Conservation (phyloP, 2,797 vertebrate genomes). For the Parauchenoglanis punctatus region DNA sequence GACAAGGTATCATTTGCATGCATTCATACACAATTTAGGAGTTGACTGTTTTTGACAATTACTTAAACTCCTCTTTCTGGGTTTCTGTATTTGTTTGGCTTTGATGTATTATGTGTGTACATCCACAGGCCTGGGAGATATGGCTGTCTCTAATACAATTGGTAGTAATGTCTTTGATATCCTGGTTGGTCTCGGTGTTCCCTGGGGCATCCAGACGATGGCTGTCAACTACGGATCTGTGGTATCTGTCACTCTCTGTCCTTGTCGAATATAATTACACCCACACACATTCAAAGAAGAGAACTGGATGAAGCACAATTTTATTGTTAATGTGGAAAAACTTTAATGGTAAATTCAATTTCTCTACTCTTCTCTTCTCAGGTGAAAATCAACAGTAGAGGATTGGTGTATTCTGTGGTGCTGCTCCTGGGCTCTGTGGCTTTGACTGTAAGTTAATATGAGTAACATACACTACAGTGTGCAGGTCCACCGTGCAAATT, state of each 20-base stretch:
- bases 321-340: background rate
- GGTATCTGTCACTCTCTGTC: constrained; percentile 63
- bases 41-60: background rate
- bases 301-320: background rate
- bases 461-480: background rate
- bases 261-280: background rate
- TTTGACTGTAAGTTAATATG: constrained; percentile 78
- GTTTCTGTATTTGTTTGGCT: constrained; percentile 8
- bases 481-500: background rate
- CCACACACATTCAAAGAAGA: background rate
- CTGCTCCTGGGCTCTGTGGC: constrained; percentile 83
- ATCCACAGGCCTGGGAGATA: constrained; percentile 80
- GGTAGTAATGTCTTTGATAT: constrained; percentile 89
- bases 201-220: constrained; percentile 86
- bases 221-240: constrained; percentile 78
- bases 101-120: constrained; percentile 50
- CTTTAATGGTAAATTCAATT: background rate
- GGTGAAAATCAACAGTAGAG: constrained; percentile 86
- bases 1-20: constrained; percentile 77
- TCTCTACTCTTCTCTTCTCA: constrained; percentile 57
- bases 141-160: constrained; percentile 86
- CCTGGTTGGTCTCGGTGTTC: constrained; percentile 83
- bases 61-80: background rate
- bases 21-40: background rate
- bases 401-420: constrained; percentile 83